phyloP scores from a whole-genome alignment of 2,888 invertebrate species.

The Conistra vaccinii region DNA sequence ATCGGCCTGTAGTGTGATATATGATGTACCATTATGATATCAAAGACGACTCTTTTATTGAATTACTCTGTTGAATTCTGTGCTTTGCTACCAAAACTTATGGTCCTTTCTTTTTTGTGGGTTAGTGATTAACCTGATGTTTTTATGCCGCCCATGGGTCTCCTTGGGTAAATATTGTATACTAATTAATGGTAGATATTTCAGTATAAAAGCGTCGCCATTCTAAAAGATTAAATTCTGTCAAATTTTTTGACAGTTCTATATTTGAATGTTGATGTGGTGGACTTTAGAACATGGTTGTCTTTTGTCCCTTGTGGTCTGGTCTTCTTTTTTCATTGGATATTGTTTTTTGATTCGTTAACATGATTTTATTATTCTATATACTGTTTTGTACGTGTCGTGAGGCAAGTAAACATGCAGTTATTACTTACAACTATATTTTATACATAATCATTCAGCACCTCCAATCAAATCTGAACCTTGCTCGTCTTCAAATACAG shows the following conservation, averaged over 20 bases:
- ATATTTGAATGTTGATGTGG: neutral
- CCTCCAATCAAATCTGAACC: conserved; percentile 26
- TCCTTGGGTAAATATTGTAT: neutral
- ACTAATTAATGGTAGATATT: neutral
- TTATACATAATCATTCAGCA: neutral
- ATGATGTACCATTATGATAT: conserved; percentile 68
- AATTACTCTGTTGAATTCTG: conserved; percentile 40
- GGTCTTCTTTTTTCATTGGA: neutral
- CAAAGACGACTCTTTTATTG: conserved; percentile 46
- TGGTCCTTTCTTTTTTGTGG: too few species aligned
- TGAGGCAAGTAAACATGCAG: neutral
- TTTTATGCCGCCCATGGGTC: too few species aligned
- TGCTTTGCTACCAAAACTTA: neutral
- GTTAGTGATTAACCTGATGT: too few species aligned
- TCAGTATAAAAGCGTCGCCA: neutral
- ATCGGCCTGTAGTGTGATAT: conserved; percentile 82
- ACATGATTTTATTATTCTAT: neutral
- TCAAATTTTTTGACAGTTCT: neutral
- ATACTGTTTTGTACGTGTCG: neutral
- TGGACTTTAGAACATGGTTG: neutral
- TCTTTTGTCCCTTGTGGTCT: neutral
- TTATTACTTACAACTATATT: conserved; percentile 13
- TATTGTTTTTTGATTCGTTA: neutral
- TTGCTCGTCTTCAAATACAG: neutral
- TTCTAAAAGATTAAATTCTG: too few species aligned